Evolutionary conservation across 2,797 vertebrate species (phyloP), one percentile per base, ranked within the genome.

Genomic region (Falco peregrinus): DNA sequence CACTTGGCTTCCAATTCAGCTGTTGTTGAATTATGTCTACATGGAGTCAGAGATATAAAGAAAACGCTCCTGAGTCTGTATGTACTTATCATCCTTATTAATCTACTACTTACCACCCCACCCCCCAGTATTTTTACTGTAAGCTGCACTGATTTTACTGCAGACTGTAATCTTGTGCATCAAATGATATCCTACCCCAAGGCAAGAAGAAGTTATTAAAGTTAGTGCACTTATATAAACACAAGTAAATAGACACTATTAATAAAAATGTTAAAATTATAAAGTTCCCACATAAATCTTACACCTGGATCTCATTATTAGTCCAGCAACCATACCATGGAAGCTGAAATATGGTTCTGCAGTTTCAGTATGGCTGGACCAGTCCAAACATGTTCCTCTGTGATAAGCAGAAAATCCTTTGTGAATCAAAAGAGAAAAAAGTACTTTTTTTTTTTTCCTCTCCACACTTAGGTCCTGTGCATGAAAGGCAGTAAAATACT

Each of bases 61-160:
- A 61, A 37, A 85, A 47, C 14, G 20, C 20, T 61, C 29, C 26
- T 7, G n/a, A 81, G 26, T 61, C 39, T 61, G 25, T 63, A 35
- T 11, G 39, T 39, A 26, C 17, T 77, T 51, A 53, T 35, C 28
- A 85, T 16, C 33, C 57, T 64, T 57, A 50, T 54, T 64, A 75
- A 80, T 25, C 28, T 57, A 13, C n/a, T 57, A 16, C 8, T 70
- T 53, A 10, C 31, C 73, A 48, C 9, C 0, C 0, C 0, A 39
- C 9, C 0, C 0, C 0, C 4, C 33, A 53, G 5, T 39, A 39
- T 68, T 78, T 84, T 65, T 45, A 85, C 17, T 37, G 74, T n/a
- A 73, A 91, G 41, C 17, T 84, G 41, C 48, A 19, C 22, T 43
- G 54, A 39, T 68, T 91, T 88, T 85, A 70, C 33, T 86, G 73